These are phyloP conservation scores for Fistularia tabacaria DNA, from an alignment of 2,797 vertebrate species.

Conservation along the genomic window DNA sequence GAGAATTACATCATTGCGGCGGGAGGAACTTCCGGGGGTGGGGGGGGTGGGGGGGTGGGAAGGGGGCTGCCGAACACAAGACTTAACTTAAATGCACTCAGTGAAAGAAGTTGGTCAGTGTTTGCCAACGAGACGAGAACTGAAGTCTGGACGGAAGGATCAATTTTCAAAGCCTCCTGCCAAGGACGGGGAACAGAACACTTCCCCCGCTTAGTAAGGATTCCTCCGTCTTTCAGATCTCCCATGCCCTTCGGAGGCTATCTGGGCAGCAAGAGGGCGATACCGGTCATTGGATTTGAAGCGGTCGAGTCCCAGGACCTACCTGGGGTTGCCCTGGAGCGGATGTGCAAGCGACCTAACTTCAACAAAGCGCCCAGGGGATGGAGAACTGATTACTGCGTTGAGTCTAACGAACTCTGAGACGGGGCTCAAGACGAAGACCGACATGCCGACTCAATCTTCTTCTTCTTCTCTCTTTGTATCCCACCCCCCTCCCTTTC, in stretches of 20 bases:
- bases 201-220: background rate
- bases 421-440: constrained; percentile 32
- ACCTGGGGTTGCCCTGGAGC: constrained; percentile 60
- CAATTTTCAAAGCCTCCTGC: background rate
- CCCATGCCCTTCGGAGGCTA: constrained; percentile 83
- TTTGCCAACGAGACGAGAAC: too few relatives aligned
- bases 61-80: too few relatives aligned
- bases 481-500: too few relatives aligned
- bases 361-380: constrained; percentile 90
- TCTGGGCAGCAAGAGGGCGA: constrained; percentile 63
- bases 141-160: background rate
- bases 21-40: constrained; percentile 1
- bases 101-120: too few relatives aligned
- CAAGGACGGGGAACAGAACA: background rate
- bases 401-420: constrained; percentile 89
- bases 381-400: constrained; percentile 77
- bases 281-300: constrained; percentile 67
- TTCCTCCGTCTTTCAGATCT: constrained; percentile 68
- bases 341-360: constrained; percentile 78
- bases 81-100: too few relatives aligned
- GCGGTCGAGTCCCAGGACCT: constrained; percentile 61
- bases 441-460: constrained; percentile 27
- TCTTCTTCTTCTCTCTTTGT: background rate
- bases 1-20: constrained; percentile 37
- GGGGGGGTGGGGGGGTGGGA: too few relatives aligned